phyloP scores from a whole-genome alignment of 2,888 invertebrate genomes.

The Zeuzera pyrina region DNA sequence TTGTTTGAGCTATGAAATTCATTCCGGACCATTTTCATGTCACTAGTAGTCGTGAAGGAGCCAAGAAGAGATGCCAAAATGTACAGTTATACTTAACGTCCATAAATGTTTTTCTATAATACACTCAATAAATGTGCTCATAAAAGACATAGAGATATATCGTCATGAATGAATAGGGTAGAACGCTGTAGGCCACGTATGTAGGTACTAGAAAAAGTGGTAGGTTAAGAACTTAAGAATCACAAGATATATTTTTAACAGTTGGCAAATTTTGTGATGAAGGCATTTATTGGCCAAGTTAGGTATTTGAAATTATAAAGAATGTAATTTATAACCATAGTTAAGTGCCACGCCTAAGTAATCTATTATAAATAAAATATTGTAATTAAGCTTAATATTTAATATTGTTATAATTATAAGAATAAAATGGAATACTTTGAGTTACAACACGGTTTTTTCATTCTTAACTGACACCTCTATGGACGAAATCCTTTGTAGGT shows the following conservation, averaged over 20 bases:
- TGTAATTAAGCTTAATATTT: slow-evolving; percentile 57
- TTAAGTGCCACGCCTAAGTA: slow-evolving; percentile 67
- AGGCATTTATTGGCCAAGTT: slow-evolving; percentile 65
- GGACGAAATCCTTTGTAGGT: too few relatives aligned
- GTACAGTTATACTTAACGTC: slow-evolving; percentile 44
- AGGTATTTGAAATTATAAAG: slow-evolving; percentile 44
- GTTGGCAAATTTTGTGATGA: slow-evolving; percentile 49
- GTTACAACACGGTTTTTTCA: background rate
- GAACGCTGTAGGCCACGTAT: slow-evolving; percentile 33
- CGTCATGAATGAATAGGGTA: slow-evolving; percentile 14
- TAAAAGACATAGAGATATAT: slow-evolving; percentile 52
- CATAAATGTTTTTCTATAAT: slow-evolving; percentile 19
- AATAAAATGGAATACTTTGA: slow-evolving; percentile 34
- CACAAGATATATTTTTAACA: slow-evolving; percentile 9
- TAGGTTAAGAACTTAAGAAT: too few relatives aligned
- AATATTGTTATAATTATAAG: slow-evolving; percentile 61
- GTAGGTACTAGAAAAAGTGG: slow-evolving; percentile 23
- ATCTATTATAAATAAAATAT: slow-evolving; percentile 43
- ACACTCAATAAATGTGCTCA: slow-evolving; percentile 42
- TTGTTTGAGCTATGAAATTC: too few relatives aligned
- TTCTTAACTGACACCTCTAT: too few relatives aligned
- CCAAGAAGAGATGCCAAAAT: slow-evolving; percentile 68
- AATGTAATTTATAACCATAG: slow-evolving; percentile 58
- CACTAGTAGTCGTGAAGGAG: too few relatives aligned
- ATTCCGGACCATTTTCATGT: too few relatives aligned